A percentile compares a stretch with the other conserved stretches of the same genome.
Evolutionary conservation across 1,140 invertebrate species (phyloP).

Genomic region (Sarcophaga peregrina): DNA sequence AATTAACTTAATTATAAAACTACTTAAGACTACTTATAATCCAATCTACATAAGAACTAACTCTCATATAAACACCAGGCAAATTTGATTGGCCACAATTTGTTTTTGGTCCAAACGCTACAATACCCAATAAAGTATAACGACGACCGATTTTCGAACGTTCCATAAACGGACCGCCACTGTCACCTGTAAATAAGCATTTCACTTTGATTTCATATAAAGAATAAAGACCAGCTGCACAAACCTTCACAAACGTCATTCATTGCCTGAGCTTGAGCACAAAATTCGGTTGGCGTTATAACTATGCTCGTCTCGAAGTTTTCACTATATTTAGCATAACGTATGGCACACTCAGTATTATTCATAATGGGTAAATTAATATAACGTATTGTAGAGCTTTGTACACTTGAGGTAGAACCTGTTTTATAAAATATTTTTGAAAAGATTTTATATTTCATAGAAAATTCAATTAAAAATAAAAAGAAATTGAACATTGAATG

Average conservation of each 20-base stretch:
- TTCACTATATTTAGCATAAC: slow-evolving; percentile 62
- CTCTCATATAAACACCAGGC: slow-evolving; percentile 71
- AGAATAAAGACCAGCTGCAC: slow-evolving; percentile 54
- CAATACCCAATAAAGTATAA: slow-evolving; percentile 73
- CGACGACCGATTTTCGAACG: slow-evolving; percentile 59
- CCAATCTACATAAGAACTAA: slow-evolving; percentile 69
- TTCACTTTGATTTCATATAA: background rate
- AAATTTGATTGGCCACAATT: slow-evolving; percentile 67
- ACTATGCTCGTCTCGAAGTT: slow-evolving; percentile 66
- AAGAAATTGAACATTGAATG: background rate
- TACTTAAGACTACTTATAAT: slow-evolving; percentile 58
- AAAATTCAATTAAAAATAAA: slow-evolving; percentile 10
- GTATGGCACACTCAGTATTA: slow-evolving; percentile 57
- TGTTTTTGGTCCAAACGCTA: slow-evolving; percentile 74
- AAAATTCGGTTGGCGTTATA: slow-evolving; percentile 67
- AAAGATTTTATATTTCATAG: background rate
- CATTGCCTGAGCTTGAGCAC: slow-evolving; percentile 68
- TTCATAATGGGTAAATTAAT: slow-evolving; percentile 68
- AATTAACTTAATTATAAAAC: slow-evolving; percentile 17
- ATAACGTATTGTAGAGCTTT: slow-evolving; percentile 65
- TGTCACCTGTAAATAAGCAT: slow-evolving; percentile 68
- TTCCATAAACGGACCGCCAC: slow-evolving; percentile 76
- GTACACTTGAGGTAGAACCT: slow-evolving; percentile 14
- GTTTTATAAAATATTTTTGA: slow-evolving; percentile 26
- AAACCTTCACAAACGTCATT: slow-evolving; percentile 66